Conservation (phyloP, 2,797 vertebrate species). For the Oreortyx pictus region DNA sequence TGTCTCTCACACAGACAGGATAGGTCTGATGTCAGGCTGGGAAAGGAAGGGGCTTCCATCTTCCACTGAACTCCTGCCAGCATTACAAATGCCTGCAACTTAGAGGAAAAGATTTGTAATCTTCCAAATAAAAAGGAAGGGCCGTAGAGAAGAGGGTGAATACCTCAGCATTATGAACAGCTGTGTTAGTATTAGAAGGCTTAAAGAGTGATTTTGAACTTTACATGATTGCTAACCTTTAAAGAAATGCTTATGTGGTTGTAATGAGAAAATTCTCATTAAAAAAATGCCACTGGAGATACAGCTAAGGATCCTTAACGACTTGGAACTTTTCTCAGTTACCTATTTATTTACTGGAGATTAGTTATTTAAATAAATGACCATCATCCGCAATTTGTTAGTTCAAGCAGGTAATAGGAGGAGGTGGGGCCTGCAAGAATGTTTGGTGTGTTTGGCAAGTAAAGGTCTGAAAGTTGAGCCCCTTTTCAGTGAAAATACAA, state of each 20-base stretch:
- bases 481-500: neutral
- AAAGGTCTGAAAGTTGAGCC: neutral
- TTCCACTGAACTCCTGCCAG: neutral
- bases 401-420: neutral
- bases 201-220: neutral
- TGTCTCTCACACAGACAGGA: neutral
- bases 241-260: neutral
- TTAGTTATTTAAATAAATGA: neutral
- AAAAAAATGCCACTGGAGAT: neutral
- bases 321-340: neutral
- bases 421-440: neutral
- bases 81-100: neutral
- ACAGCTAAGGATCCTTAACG: neutral
- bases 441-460: neutral
- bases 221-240: neutral
- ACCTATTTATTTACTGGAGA: neutral
- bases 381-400: neutral
- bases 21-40: neutral
- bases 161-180: neutral
- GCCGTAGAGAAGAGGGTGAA: neutral
- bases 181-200: neutral
- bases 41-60: neutral
- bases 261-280: neutral
- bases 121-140: neutral
- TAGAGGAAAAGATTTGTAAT: neutral